A percentile compares a stretch with the other conserved stretches of the same genome.
Conservation (phyloP, 2,888 invertebrate species). For the Drosophila glabriapex region DNA sequence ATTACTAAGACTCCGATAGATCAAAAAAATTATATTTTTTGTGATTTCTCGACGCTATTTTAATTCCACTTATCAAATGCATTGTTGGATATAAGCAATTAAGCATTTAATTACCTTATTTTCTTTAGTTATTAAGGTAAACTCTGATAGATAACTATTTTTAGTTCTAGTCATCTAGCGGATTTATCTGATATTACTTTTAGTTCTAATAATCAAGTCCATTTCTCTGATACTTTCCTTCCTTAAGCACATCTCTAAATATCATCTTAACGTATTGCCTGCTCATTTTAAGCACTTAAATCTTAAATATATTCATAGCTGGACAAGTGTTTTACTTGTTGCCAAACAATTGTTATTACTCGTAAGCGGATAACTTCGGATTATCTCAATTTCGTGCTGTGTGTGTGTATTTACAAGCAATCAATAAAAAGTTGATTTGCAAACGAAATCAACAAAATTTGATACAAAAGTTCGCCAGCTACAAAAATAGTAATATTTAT, state of each 20-base stretch:
- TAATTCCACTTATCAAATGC: neutral
- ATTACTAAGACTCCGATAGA: no score
- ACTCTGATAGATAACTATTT: no score
- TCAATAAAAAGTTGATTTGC: constrained; percentile 37
- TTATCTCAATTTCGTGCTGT: neutral
- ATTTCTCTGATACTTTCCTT: neutral
- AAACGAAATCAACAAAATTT: constrained; percentile 44
- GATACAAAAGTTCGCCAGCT: constrained; percentile 33
- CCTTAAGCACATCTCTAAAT: neutral
- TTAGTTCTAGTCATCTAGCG: no score
- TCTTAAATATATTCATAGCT: neutral
- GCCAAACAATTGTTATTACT: neutral
- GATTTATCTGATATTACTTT: no score
- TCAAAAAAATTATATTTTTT: neutral
- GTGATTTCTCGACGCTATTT: neutral
- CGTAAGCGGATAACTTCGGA: neutral
- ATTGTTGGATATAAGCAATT: neutral
- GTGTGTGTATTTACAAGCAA: constrained; percentile 9
- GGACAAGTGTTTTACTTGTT: neutral
- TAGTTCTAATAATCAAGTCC: neutral
- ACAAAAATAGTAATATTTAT: constrained; percentile 62
- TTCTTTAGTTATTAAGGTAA: neutral
- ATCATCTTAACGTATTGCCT: neutral
- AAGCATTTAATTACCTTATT: neutral
- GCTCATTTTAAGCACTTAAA: neutral